Evolutionary conservation across 1,140 invertebrate species (phyloP).

Genomic region (Danaus plexippus): DNA sequence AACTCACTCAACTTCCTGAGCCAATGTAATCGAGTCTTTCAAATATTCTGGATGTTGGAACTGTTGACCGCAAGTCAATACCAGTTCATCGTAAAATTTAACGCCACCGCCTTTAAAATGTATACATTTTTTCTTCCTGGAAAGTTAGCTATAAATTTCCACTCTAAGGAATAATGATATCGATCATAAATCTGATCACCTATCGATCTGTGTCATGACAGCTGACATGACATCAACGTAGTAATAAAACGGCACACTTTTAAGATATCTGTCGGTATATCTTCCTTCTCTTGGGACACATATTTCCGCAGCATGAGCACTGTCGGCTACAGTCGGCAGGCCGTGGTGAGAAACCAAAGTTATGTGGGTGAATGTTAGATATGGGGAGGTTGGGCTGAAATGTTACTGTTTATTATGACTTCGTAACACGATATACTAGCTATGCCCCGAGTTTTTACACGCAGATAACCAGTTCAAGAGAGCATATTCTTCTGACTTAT

Average conservation of each 20-base stretch:
- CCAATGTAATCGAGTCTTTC: slow-evolving; percentile 37
- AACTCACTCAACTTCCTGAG: slow-evolving; percentile 50
- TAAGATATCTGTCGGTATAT: slow-evolving; percentile 68
- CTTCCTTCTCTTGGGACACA: slow-evolving; percentile 68
- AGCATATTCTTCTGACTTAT: too few species aligned
- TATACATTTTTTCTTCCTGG: slow-evolving; percentile 73
- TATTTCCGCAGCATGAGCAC: slow-evolving; percentile 45
- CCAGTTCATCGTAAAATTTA: slow-evolving; percentile 75
- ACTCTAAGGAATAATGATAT: slow-evolving; percentile 1
- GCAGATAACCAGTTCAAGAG: too few species aligned
- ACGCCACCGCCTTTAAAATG: slow-evolving; percentile 67
- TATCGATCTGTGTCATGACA: slow-evolving; percentile 70
- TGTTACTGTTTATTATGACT: background rate
- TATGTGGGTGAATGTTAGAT: slow-evolving; percentile 73
- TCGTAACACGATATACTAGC: too few species aligned
- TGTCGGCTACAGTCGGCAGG: slow-evolving; percentile 69
- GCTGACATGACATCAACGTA: slow-evolving; percentile 73
- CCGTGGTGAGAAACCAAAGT: slow-evolving; percentile 79
- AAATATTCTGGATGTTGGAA: slow-evolving; percentile 72
- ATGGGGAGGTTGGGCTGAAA: slow-evolving; percentile 43
- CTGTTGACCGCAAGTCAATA: slow-evolving; percentile 75
- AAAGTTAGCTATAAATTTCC: background rate
- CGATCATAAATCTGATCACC: slow-evolving; percentile 43
- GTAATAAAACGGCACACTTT: slow-evolving; percentile 62
- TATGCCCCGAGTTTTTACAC: too few species aligned